Evolutionary conservation across 2,113 vertebrate species (phyloP), one percentile per base, ranked within the genome.

Genomic region (Carassius gibelio): DNA sequence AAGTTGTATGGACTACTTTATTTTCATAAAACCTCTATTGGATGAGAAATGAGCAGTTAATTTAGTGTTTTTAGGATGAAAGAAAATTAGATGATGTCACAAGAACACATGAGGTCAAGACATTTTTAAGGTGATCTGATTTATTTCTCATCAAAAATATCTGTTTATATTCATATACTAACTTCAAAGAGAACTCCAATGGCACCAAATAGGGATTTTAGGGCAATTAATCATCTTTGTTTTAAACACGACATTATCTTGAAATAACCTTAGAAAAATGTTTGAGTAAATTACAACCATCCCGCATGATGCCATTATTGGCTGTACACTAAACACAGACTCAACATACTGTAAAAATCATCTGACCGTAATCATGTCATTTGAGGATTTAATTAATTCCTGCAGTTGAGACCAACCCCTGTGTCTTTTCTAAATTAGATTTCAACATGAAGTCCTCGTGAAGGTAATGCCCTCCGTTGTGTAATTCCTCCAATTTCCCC

Each of bases 321-420:
- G 14, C 77, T 69, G 34, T 17, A 74, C 30, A 55, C 57, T 15
- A 17, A 64, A 74, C 66, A 42, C n/a, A 64, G 45, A 64, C 23
- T 77, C 71, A 82, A 50, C 17, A 81, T 79, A n/a, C 36, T 57
- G 76, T 87, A 66, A 76, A 38, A 64, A 81, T 74, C 66, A 68
- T 86, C 75, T 77, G 81, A 84, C 34, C 72, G 42, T 71, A 48
- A 75, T 84, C 82, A 78, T 82, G 84, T 79, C 52, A 81, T 84
- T 71, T 83, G 77, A 61, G 77, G 30, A 61, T 55, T 36, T 72
- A 84, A 81, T 81, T 76, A 71, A 75, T 84, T 84, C 61, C 69
- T 61, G 64, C 69, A 81, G 71, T 61, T 68, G 64, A 86, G 81
- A 78, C 36, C 38, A 42, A 50, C 66, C 36, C 23, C 57, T 68